Evolutionary conservation across 2,888 invertebrate genomes (phyloP).

Genomic region (Phragmatobia fuliginosa): DNA sequence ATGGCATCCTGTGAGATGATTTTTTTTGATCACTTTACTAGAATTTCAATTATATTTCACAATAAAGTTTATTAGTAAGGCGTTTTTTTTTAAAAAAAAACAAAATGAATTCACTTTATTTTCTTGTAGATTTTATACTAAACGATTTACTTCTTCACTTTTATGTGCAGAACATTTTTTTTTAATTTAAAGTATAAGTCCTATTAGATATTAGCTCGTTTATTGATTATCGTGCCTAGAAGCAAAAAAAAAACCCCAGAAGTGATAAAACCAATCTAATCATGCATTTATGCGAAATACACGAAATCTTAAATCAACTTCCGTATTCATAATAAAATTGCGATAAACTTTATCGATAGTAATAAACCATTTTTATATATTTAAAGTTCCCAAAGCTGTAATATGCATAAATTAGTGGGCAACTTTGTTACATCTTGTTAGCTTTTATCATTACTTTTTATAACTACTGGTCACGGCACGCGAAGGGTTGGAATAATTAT

Average conservation of each 20-base stretch:
- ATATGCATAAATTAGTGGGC: slow-evolving; percentile 56
- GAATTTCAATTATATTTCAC: no score
- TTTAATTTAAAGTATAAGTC: no score
- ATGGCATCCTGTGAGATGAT: neutral
- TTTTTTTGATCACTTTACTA: neutral
- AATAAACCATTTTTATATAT: slow-evolving; percentile 66
- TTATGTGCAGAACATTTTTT: no score
- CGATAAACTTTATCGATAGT: slow-evolving; percentile 25
- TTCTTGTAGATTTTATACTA: no score
- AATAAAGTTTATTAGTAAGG: no score
- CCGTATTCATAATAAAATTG: neutral
- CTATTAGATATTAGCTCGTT: no score
- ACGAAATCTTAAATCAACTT: neutral
- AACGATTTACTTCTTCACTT: no score
- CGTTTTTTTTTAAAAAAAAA: no score
- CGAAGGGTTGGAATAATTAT: slow-evolving; percentile 37
- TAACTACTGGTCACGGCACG: slow-evolving; percentile 64
- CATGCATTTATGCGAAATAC: neutral
- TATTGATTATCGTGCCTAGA: neutral
- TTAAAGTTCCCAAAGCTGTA: slow-evolving; percentile 53
- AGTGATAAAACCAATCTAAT: neutral
- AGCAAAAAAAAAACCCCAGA: neutral
- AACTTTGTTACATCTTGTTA: slow-evolving; percentile 55
- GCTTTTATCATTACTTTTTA: slow-evolving; percentile 57
- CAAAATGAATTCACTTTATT: no score